Conservation (phyloP, 2,797 vertebrate species). For the Leptoclinus maculatus region DNA sequence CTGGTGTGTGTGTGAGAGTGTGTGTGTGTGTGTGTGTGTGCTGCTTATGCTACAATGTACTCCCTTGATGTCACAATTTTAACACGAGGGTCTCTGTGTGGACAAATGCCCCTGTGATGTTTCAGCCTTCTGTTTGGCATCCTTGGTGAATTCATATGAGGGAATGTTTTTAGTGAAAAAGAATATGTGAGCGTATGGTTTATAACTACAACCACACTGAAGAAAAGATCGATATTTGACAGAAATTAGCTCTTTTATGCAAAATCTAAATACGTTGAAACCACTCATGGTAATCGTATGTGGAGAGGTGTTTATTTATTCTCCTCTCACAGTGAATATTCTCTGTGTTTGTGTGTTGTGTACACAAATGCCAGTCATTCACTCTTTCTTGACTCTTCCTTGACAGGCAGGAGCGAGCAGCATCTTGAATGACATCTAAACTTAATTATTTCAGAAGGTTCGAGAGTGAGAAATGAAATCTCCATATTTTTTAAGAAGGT, state of each 20-base stretch:
- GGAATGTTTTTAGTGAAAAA: background rate
- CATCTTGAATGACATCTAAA: constrained; percentile 60
- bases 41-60: background rate
- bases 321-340: constrained; percentile 5
- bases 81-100: constrained; percentile 28
- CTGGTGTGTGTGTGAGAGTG: constrained; percentile 24
- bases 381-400: constrained; percentile 27
- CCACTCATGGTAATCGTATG: background rate
- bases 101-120: background rate
- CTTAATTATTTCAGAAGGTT: constrained; percentile 63
- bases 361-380: constrained; percentile 72
- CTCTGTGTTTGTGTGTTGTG: constrained; percentile 13
- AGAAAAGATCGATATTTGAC: background rate
- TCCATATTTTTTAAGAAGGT: constrained; percentile 24
- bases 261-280: background rate
- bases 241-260: background rate
- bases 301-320: constrained; percentile 41
- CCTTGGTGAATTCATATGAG: background rate
- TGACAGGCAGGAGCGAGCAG: constrained; percentile 61
- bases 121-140: background rate
- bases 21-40: background rate
- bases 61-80: constrained; percentile 15
- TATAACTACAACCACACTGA: background rate
- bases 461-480: constrained; percentile 35
- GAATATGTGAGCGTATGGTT: background rate